Base-by-base conservation (phyloP, 2,888 invertebrate genomes). In the Mamestra brassicae region DNA sequence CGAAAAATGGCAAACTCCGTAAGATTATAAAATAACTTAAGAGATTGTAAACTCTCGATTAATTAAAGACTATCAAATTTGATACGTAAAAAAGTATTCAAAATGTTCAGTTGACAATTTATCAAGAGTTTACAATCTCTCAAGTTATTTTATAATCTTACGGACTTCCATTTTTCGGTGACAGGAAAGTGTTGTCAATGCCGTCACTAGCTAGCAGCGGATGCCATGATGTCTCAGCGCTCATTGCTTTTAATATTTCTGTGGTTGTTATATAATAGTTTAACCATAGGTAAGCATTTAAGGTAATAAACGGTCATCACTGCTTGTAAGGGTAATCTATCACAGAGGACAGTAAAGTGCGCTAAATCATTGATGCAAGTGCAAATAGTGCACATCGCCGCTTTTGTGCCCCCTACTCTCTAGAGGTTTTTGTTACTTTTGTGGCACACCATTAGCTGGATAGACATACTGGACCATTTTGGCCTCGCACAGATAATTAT, bases 361-460 rank as follows among this genome's bases (percentile, higher is more conserved):
- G 17, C 63, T 64, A 63, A 75, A 78, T 80, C 36, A 60, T 80
- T 74, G 38, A 78, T 78, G 68, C 58, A 54, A 26, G 62, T 63
- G 75, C 67, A 74, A 78, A 75, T 58, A 80, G 62, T 38, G 57
- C 74, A 67, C 57, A 63, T 78, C 26, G 36, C 55, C 4, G 55
- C 54, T 61, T 60, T 79, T 61, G 15, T 64, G 17, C 15, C n/a
- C 36, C 26, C 11, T 7, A 13, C n/a, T 42, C 7, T 64, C 36
- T 45, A 15, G 55, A 45, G n/a, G 15, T 3, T 64, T 42, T 38
- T 15, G 17, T 50, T 26, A 55, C n/a, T 55, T 69, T 62, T 55
- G 17, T 13, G 11, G 11, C 6, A 15, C 17, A 38, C 15, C 38
- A 69, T 17, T 45, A 4, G 17, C 26, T 36, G 4, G 4, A 17